Conservation (phyloP, 1,140 invertebrate genomes). For the Geopemphigus sp. region DNA sequence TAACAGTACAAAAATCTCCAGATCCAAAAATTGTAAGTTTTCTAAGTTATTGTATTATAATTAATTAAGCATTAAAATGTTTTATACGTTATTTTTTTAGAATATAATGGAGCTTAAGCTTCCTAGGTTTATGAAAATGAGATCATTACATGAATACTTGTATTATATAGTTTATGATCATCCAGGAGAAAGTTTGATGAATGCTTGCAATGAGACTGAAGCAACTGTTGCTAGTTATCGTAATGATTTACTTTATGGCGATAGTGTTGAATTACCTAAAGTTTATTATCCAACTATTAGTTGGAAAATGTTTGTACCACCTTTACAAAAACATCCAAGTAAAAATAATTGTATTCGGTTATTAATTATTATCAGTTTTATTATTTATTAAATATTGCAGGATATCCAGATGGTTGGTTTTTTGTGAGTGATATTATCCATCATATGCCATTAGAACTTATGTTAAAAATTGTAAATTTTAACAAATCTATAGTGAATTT, state of each 20-base stretch:
- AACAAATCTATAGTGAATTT: slow-evolving; percentile 63
- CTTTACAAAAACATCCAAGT: slow-evolving; percentile 64
- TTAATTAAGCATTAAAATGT: slow-evolving; percentile 2
- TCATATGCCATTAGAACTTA: slow-evolving; percentile 70
- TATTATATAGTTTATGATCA: slow-evolving; percentile 69
- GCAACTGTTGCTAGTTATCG: slow-evolving; percentile 51
- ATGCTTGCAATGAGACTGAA: slow-evolving; percentile 55
- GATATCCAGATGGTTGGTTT: slow-evolving; percentile 70
- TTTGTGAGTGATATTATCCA: slow-evolving; percentile 71
- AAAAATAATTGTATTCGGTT: slow-evolving; percentile 35
- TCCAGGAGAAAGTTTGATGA: slow-evolving; percentile 56
- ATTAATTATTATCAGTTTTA: too few relatives aligned
- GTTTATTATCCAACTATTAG: slow-evolving; percentile 60
- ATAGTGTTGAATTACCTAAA: slow-evolving; percentile 57
- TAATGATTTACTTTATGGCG: slow-evolving; percentile 54
- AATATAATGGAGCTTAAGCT: slow-evolving; percentile 54
- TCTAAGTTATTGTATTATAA: neutral
- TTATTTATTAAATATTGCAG: slow-evolving; percentile 52
- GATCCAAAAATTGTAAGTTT: slow-evolving; percentile 33
- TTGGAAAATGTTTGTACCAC: slow-evolving; percentile 76
- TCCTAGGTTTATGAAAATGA: slow-evolving; percentile 70
- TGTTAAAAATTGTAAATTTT: slow-evolving; percentile 67
- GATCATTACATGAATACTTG: slow-evolving; percentile 66
- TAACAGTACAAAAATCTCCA: slow-evolving; percentile 18
- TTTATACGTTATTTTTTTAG: slow-evolving; percentile 36